Percentiles rank a stretch among this genome's conserved stretches.
phyloP scores from a whole-genome alignment of 1,140 invertebrate genomes.

The Ooceraea biroi region DNA sequence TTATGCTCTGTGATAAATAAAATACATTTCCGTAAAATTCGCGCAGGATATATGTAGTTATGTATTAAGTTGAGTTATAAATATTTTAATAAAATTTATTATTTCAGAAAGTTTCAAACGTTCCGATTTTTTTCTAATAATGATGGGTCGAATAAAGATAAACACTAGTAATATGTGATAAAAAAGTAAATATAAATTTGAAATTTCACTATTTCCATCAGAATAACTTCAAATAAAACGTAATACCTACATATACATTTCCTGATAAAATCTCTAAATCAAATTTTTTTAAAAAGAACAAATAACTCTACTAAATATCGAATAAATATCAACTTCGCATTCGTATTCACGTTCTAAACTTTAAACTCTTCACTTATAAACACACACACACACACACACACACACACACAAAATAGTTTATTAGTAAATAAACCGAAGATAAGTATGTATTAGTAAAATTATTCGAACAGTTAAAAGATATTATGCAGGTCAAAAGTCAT shows the following conservation, averaged over 20 bases:
- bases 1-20: no score
- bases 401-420: not conserved
- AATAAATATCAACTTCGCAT: no score
- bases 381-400: no score
- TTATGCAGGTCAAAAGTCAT: conserved; percentile 9
- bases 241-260: not conserved
- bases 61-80: no score
- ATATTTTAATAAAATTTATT: not conserved
- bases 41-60: no score
- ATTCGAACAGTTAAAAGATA: not conserved
- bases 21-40: no score
- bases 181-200: not conserved
- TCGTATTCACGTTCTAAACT: no score
- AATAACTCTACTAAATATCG: not conserved
- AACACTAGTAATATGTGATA: not conserved
- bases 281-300: not conserved
- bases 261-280: conserved; percentile 3
- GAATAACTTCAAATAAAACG: not conserved
- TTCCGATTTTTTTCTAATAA: not conserved
- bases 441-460: not conserved
- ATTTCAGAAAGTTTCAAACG: not conserved
- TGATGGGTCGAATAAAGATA: not conserved
- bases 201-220: not conserved
- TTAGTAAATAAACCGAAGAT: not conserved
- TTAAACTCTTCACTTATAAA: no score